These are phyloP conservation scores for Bos javanicus DNA, from an alignment of 2,113 vertebrate species.

Conservation along the genomic window DNA sequence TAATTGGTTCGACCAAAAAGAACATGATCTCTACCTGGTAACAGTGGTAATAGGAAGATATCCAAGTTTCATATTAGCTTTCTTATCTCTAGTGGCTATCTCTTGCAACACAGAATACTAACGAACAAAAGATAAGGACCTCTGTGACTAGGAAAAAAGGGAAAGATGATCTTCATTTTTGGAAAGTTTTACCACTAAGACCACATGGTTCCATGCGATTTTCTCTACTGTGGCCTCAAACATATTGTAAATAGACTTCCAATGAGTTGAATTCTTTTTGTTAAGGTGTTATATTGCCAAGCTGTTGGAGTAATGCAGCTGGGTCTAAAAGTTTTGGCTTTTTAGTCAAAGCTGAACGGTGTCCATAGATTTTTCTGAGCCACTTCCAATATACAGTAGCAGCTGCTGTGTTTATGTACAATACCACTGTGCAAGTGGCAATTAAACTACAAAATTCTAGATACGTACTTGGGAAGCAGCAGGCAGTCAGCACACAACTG, in stretches of 20 bases:
- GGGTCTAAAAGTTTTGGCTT: conserved; percentile 76
- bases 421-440: conserved; percentile 76
- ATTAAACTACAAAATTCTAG: conserved; percentile 76
- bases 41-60: conserved; percentile 47
- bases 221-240: conserved; percentile 65
- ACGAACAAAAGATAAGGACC: not conserved
- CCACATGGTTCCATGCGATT: conserved; percentile 3
- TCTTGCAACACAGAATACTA: conserved; percentile 14
- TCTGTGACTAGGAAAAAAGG: not conserved
- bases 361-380: conserved; percentile 77
- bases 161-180: conserved; percentile 14
- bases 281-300: conserved; percentile 68
- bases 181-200: conserved; percentile 11
- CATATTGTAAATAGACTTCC: conserved; percentile 67
- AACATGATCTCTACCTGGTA: conserved; percentile 56
- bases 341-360: conserved; percentile 68
- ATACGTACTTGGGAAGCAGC: conserved; percentile 65
- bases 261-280: conserved; percentile 57
- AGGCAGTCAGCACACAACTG: conserved; percentile 67
- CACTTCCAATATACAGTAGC: conserved; percentile 70
- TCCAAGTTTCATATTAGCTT: conserved; percentile 56
- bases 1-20: conserved; percentile 51
- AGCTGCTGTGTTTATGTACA: conserved; percentile 80
- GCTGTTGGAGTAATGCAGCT: conserved; percentile 73
- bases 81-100: conserved; percentile 30